Evolutionary conservation across 30 jellyfish, hydroid and myxozoan species (phyloP).

Genomic region (Euphysa ruthae): DNA sequence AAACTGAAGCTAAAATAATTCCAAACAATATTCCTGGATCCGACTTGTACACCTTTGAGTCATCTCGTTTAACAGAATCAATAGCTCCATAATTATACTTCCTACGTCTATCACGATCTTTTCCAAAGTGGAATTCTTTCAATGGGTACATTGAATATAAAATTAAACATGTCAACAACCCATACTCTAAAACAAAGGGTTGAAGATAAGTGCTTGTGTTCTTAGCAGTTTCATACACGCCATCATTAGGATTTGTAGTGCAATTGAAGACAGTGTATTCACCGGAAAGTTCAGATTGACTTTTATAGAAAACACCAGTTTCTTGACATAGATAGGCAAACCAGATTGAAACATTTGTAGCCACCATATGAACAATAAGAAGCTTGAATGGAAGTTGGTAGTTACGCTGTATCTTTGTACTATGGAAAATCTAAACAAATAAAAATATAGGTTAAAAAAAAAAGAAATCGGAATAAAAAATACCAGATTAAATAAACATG

Average conservation of each 20-base stretch:
- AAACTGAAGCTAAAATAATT: conserved; percentile 1
- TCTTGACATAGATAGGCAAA: conserved; percentile 19
- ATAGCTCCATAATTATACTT: conserved; percentile 3
- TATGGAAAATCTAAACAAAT: neutral
- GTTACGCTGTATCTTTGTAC: neutral
- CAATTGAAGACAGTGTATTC: conserved; percentile 16
- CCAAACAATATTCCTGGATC: conserved; percentile 26
- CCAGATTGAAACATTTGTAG: conserved; percentile 17
- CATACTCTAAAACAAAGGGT: conserved; percentile 23
- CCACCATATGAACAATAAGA: conserved; percentile 4
- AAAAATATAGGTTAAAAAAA: no score
- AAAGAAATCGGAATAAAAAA: no score
- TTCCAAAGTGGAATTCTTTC: neutral
- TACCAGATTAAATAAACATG: no score
- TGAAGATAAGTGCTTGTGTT: neutral
- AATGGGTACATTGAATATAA: conserved; percentile 18
- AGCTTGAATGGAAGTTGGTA: conserved; percentile 4
- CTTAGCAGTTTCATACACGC: conserved; percentile 1
- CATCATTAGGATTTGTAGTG: conserved; percentile 1
- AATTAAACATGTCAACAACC: neutral
- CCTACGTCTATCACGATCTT: neutral
- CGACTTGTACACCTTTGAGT: conserved; percentile 14
- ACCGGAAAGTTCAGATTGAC: neutral
- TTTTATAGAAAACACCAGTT: neutral
- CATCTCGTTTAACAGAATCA: conserved; percentile 18